phyloP scores from a whole-genome alignment of 2,797 vertebrate species.

The Chromis chromis region DNA sequence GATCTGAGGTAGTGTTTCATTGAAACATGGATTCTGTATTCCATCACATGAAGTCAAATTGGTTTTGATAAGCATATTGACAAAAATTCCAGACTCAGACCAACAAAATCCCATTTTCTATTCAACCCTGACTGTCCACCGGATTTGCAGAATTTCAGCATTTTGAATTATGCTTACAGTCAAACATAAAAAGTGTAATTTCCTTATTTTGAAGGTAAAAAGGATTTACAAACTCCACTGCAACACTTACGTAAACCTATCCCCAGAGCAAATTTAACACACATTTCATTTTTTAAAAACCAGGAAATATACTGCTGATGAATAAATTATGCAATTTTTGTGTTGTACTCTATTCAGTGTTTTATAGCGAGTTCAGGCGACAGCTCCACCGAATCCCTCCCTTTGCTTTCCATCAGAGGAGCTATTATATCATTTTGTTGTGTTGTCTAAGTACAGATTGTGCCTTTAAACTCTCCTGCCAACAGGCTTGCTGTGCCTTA shows the following conservation, averaged over 20 bases:
- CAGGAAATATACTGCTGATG: too few species aligned
- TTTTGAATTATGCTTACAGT: too few species aligned
- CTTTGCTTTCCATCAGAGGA: constrained; percentile 31
- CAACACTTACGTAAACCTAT: constrained; percentile 10
- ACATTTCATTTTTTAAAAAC: too few species aligned
- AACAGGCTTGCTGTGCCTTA: constrained; percentile 28
- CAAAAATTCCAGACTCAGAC: too few species aligned
- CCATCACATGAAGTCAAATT: too few species aligned
- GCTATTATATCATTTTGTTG: constrained; percentile 36
- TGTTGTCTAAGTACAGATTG: constrained; percentile 47
- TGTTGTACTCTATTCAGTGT: constrained; percentile 30
- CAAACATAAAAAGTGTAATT: too few species aligned
- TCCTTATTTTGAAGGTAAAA: neutral
- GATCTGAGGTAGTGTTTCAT: too few species aligned
- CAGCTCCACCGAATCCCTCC: constrained; percentile 24
- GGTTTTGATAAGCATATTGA: too few species aligned
- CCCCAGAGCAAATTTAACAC: constrained; percentile 31
- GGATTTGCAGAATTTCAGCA: too few species aligned
- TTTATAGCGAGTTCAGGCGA: constrained; percentile 31
- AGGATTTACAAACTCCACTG: neutral
- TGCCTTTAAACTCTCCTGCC: constrained; percentile 54
- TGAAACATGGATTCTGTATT: too few species aligned
- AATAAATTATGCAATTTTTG: constrained; percentile 19
- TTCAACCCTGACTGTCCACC: too few species aligned
- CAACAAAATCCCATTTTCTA: too few species aligned